Base-by-base conservation (phyloP, 2,888 invertebrate genomes). In the Dicycla oo region DNA sequence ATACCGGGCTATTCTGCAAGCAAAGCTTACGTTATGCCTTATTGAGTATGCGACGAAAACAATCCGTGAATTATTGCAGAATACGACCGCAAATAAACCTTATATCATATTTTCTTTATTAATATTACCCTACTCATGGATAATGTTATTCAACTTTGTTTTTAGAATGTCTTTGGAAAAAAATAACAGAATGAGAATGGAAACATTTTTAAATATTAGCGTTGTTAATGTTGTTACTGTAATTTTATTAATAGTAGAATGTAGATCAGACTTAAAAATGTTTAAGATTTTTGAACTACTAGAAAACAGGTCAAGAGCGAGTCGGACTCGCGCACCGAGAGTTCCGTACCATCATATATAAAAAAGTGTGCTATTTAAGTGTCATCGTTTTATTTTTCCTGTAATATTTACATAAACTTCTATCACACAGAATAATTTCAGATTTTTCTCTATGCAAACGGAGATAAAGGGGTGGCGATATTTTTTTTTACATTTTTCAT, bases 1-100 rank as follows among this genome's bases (percentile, higher is more conserved):
- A 83, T 80, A 66, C 60, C 66, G 56, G 75, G 75, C 79, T 60
- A 85, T 89, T 90, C 84, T 89, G 93, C 93, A 84, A 90, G 88
- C 91, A 88, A 89, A 91, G 93, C 93, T 88, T 91, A 90, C 92
- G 93, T 91, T 93, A 92, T 91, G 93, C 90, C 91, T 93, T 93
- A 93, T 94, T 94, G 89, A 89, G 77, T 93, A 94, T 94, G 92
- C 94, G 92, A 89, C 91, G 90, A 93, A 94, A 94, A 94, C 94
- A 94, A 88, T 85, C 87, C 73, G 85, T 94, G 92, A 94, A 82
- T 93, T 93, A 94, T 93, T 87, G 86, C 84, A 75, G 83, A 80
- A 75, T 78, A 81, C 80, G 75, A 82, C 82, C 84, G 81, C 86
- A 88, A 89, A 88, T 87, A 88, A 87, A 83, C 88, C 82, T 87